Base-by-base conservation (phyloP, 2,113 vertebrate genomes). In the Mustela nigripes region DNA sequence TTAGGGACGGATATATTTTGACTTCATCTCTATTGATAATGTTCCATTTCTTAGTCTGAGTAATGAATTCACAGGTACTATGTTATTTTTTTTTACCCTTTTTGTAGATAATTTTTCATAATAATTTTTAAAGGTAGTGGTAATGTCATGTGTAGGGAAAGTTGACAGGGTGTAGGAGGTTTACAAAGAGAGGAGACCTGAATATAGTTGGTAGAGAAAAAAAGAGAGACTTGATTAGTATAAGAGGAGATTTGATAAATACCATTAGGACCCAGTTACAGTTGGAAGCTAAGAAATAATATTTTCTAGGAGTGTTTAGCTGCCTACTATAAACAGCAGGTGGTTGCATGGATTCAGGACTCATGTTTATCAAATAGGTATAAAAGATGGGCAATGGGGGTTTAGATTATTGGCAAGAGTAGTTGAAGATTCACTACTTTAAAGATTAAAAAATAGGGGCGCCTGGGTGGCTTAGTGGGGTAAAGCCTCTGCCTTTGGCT, bases 181-280 rank as follows among this genome's bases (percentile, higher is more conserved):
- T 81, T 82, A 45, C 56, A 69, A 81, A 92, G 19, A 82, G n/a
- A 69, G 8, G 18, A 69, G 48, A 6, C 50, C 50, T 71, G 63
- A 56, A 69, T 92, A n/a, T 71, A 92, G 26, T 71, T 82, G 78
- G 12, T 91, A 42, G 48, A 71, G 89, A 91, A 91, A 67, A 48
- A 48, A 82, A 82, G 19, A 80, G 50, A 81, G 63, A 58, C 26
- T 42, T 71, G 62, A 42, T 53, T 58, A 71, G 26, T 81, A 78
- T 69, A 82, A 82, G 56, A n/a, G 33, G 24, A 80, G 48, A 81
- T 21, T 36, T 69, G 19, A 48, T 91, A 81, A 28, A 53, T 56
- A 91, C n/a, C n/a, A 24, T 69, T 67, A 91, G 76, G 4, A 18
- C 16, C 45, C 60, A 67, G 8, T 79, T 91, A 81, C 2, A 91